These are phyloP conservation scores for Menidia beryllina DNA, from an alignment of 2,113 vertebrate genomes.

Conservation along the genomic window DNA sequence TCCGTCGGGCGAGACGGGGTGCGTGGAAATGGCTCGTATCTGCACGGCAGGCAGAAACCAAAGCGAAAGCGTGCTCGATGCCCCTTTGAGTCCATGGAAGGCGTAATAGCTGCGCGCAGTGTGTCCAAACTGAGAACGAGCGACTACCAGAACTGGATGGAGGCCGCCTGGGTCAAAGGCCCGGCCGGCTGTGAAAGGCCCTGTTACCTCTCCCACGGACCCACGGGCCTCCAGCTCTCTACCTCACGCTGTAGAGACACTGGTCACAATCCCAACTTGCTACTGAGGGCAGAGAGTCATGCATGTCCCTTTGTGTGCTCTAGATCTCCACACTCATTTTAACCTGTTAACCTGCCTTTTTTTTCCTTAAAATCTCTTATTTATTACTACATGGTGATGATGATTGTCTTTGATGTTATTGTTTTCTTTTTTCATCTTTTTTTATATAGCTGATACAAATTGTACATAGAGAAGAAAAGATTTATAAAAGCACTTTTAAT, in stretches of 20 bases:
- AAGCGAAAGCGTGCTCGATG: conserved; percentile 64
- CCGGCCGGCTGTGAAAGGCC: conserved; percentile 68
- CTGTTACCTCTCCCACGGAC: conserved; percentile 68
- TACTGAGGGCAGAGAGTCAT: conserved; percentile 76
- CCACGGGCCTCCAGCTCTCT: conserved; percentile 77
- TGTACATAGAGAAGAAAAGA: conserved; percentile 96
- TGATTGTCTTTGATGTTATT: conserved; percentile 81
- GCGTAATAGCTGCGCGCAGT: conserved; percentile 13
- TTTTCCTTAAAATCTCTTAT: conserved; percentile 72
- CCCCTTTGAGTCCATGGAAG: too few relatives aligned
- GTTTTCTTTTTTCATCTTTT: conserved; percentile 74
- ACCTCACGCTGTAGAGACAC: conserved; percentile 84
- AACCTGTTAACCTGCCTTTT: conserved; percentile 72
- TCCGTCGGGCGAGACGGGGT: conserved; percentile 6
- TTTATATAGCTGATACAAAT: conserved; percentile 91
- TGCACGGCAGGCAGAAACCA: conserved; percentile 53
- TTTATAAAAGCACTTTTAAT: conserved; percentile 99
- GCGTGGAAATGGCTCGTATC: conserved; percentile 9
- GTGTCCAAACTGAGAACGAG: conserved; percentile 40
- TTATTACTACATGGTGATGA: conserved; percentile 84
- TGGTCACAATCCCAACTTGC: conserved; percentile 81
- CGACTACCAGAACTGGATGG: neutral
- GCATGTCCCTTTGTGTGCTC: conserved; percentile 71
- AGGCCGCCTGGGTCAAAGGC: conserved; percentile 40
- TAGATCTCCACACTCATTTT: conserved; percentile 75